Base-by-base conservation (phyloP, 2,113 vertebrate species). In the Caracal caracal region DNA sequence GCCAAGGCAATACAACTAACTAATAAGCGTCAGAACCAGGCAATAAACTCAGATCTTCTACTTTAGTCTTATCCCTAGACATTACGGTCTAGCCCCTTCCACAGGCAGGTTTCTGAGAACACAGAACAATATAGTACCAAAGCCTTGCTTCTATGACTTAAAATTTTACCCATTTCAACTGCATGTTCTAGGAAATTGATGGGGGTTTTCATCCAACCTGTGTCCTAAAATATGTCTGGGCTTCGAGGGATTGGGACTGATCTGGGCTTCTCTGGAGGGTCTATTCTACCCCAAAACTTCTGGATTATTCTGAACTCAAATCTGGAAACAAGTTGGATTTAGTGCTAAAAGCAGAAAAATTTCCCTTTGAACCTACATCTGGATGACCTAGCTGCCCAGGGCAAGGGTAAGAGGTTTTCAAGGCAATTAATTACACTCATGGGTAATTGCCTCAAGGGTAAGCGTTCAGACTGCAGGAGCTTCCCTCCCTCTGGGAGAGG, bases 321-420 rank as follows among this genome's bases (percentile, higher is more conserved):
- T 96, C 63, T 90, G 71, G 33, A 94, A 93, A 28, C 56, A 94
- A 90, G 7, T 68, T 96, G 30, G 53, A 82, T 61, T 88, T 81
- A 65, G 20, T 92, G 65, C 17, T 30, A 81, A 94, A 30, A 90
- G 19, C 47, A 70, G 17, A 28, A 35, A 63, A 76, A 76, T 79
- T 82, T 95, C 51, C 59, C 47, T 70, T 30, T 95, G 84, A 97
- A 78, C 4, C 37, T 90, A 15, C 51, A 73, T 61, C 73, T 93
- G 65, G 13, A 35, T 90, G 26, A 91, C 30, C 65, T 78, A 22
- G 30, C 24, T 83, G 40, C 35, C 51, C 35, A 95, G 17, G 30
- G 4, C 24, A 76, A 84, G 35, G 28, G 37, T 19, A 33, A 95
- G 43, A 79, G 15, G 6, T 80, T 94, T 95, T 81, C 7, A 68